Evolutionary conservation across 2,888 invertebrate genomes (phyloP), one percentile per base, ranked within the genome.

Genomic region (Hirtodrosophila duncani): DNA sequence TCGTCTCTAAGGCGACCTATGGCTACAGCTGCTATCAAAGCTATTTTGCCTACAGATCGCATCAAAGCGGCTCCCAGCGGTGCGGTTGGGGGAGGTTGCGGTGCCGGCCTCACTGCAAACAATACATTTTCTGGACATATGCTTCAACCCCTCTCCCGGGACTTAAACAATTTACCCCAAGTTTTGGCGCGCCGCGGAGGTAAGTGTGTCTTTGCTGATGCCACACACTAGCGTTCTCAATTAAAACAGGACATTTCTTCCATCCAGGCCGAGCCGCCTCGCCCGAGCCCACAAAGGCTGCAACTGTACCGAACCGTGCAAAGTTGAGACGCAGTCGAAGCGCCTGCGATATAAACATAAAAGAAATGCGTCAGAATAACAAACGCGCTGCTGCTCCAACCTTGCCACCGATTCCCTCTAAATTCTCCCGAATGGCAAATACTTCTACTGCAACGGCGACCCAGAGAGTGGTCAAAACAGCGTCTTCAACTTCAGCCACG

Each of bases 1-100:
- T 67, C 80, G 6, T 71, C 63, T 0, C 11, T 85, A 0, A 86
- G 80, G 23, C 74, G 68, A 13, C 84, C 87, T 8, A 44, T 49
- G n/a, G 36, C 71, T 11, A 31, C 68, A 8, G 43, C n/a, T n/a
- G n/a, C n/a, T n/a, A n/a, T 71, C 0, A 85, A 69, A 61, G 62
- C 66, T 7, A 77, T 86, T 38, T 59, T 87, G 43, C 86, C 86
- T 3, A 80, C 71, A 45, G 86, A 86, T 45, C 75, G 87, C 6
- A 84, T 86, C 20, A 84, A 81, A 43, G 26, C 79, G 1, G 20
- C 56, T n/a, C 21, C 20, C n/a, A 31, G 7, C 13, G 29, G 37
- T 9, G 13, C 45, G 13, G 52, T 18, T 23, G 18, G 9, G 3
- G 27, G 34, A 8, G 38, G 8, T n/a, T n/a, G n/a, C 4, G 23